Evolutionary conservation across 92 coral and sea anemone species (phyloP), one percentile per base, ranked within the genome.

Genomic region (Diadumene lineata): DNA sequence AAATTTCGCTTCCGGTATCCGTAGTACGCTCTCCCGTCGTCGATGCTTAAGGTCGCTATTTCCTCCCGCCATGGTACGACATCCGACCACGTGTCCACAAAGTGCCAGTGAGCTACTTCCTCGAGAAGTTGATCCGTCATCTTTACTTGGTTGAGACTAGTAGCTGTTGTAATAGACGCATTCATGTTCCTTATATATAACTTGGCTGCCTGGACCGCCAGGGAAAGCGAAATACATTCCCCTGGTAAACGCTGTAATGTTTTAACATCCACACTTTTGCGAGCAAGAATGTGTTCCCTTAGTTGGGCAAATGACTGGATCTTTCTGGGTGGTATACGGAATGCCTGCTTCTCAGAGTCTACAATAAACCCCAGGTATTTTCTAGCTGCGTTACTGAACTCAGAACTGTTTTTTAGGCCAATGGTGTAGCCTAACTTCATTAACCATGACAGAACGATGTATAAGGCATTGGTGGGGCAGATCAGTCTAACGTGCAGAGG

Each of bases 221-320:
- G 30, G 7, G 65, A 58, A 26, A 58, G 21, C 7, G 65, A n/a
- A n/a, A 58, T 23, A 23, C 65, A 58, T 58, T 58, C 21, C 7
- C 30, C 65, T n/a, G 10, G 65, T 8, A 58, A 58, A n/a, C 65
- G 65, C 65, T 58, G 65, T 58, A 58, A 23, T n/a, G 65, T 58
- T 23, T 58, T 58, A 23, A 58, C 10, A 7, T 8, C 11, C 11
- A 58, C 7, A n/a, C 21, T 8, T 23, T 58, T n/a, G 25, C 65
- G 10, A n/a, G 65, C 65, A n/a, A 58, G 30, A 26, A 58, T 58
- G 9, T 7, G 7, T 58, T 58, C 65, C 65, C 65, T 58, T 58
- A 58, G 21, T 8, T 10, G 9, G 30, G 65, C 65, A n/a, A n/a
- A 58, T n/a, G 65, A 58, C 30, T n/a, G 9, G 9, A 7, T n/a